Base-by-base conservation (phyloP, 2,888 invertebrate genomes). In the Helobdella robusta region DNA sequence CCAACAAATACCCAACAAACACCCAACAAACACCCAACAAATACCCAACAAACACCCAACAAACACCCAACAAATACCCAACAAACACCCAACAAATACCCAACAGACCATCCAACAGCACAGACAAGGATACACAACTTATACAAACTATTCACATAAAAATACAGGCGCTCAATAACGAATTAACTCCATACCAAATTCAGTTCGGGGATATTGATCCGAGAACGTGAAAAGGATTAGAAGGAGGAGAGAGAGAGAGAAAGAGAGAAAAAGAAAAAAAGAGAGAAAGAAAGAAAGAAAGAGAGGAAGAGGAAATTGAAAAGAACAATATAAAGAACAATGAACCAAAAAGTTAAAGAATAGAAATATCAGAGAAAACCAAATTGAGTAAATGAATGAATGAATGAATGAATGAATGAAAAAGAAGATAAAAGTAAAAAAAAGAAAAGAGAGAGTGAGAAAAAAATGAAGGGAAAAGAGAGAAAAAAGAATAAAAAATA, bases 201-300 rank as follows among this genome's bases (percentile, higher is more conserved):
- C n/a, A n/a, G 44, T 40, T 40, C n/a, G 44, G 44, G 44, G n/a
- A 40, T n/a, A 40, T 40, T 15, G n/a, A 15, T 11, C 11, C n/a
- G 44, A 40, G 11, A 40, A 40, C n/a, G n/a, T 40, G n/a, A 40
- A 40, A 40, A n/a, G n/a, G 44, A 40, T 11, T 15, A n/a, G n/a
- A n/a, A 40, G 44, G n/a, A n/a, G n/a, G 44, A 40, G 44, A 40
- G 44, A 40, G 44, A 40, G 44, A 40, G 44, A 40, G 44, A n/a
- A 40, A 15, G 44, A 40, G 44, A n/a, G 11, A 40, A 52, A 20
- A 52, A 20, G 11, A 11, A 52, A 20, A 52, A 8, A n/a, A 40
- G 15, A 11, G 44, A 40, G 15, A 40, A 40, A 40, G 44, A 40
- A 40, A 40, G 44, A 40, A 40, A 11, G 11, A 40, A 40, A 40